Percentiles rank a stretch among this genome's conserved stretches.
phyloP scores from a whole-genome alignment of 2,888 invertebrate species.

The Hypsopygia costalis region DNA sequence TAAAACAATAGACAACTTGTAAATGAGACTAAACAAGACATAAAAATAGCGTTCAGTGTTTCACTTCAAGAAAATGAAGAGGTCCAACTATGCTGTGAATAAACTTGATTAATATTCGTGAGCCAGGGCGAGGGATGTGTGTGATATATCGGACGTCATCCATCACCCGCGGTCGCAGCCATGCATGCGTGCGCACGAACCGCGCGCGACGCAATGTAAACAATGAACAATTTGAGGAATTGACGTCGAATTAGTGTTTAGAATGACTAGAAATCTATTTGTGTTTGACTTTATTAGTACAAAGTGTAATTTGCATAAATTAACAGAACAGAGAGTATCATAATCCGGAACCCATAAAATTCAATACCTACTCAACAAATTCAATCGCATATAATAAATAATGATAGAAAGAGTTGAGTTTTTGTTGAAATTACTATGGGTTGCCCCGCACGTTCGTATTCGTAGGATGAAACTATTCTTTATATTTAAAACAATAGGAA shows the following conservation, averaged over 20 bases:
- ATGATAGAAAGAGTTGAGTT: too few relatives aligned
- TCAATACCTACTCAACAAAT: too few relatives aligned
- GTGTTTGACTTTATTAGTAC: constrained; percentile 13
- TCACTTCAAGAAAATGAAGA: constrained; percentile 42
- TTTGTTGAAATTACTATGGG: too few relatives aligned
- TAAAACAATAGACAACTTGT: too few relatives aligned
- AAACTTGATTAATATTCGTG: constrained; percentile 26
- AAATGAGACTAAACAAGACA: background rate
- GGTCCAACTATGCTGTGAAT: constrained; percentile 36
- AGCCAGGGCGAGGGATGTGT: constrained; percentile 14
- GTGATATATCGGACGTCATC: constrained; percentile 21
- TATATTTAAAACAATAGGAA: too few relatives aligned
- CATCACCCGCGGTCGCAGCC: constrained; percentile 14
- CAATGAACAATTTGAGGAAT: constrained; percentile 32
- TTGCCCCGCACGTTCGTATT: too few relatives aligned
- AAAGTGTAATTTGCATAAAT: too few relatives aligned
- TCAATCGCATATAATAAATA: too few relatives aligned
- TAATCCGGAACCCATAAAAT: too few relatives aligned
- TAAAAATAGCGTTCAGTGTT: background rate
- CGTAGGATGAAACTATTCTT: too few relatives aligned
- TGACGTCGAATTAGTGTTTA: constrained; percentile 26
- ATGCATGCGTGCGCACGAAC: constrained; percentile 19
- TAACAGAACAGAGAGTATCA: too few relatives aligned
- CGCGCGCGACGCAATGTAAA: constrained; percentile 16
- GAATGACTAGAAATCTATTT: too few relatives aligned